Percentiles rank a stretch among this genome's conserved stretches.
These are phyloP conservation scores for Sinocyclocheilus rhinocerous DNA, from an alignment of 2,113 vertebrate species.

Conservation along the genomic window DNA sequence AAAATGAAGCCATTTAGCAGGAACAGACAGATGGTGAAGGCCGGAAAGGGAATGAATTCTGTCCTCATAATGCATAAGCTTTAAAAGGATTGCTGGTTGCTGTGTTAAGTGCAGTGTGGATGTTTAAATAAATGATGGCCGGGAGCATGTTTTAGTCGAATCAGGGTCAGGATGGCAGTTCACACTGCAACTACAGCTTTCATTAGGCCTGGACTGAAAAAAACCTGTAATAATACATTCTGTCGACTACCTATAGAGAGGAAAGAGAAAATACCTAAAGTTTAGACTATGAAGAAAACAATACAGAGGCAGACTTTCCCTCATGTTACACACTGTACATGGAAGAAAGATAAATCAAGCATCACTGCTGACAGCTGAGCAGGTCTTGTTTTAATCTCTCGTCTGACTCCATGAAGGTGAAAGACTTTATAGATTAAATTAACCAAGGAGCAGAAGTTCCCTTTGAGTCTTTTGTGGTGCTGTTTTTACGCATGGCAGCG, in stretches of 20 bases:
- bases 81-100: slow-evolving; percentile 9
- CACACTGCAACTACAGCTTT: slow-evolving; percentile 4
- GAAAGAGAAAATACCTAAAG: background rate
- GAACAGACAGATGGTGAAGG: slow-evolving; percentile 25
- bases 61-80: slow-evolving; percentile 18
- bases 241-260: background rate
- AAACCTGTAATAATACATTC: background rate
- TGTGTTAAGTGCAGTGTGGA: slow-evolving; percentile 28
- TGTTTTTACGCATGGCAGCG: slow-evolving; percentile 9
- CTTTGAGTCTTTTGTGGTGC: background rate
- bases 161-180: slow-evolving; percentile 21
- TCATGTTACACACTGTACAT: too few species aligned
- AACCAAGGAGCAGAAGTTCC: background rate
- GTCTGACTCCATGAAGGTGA: background rate
- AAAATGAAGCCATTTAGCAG: slow-evolving; percentile 1
- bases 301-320: background rate
- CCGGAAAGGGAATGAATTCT: slow-evolving; percentile 5
- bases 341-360: background rate
- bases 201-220: background rate
- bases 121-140: slow-evolving; percentile 49
- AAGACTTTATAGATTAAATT: background rate
- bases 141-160: slow-evolving; percentile 14
- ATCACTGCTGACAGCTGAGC: too few species aligned
- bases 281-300: background rate
- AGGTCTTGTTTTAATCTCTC: background rate